Evolutionary conservation across 2,113 vertebrate genomes (phyloP).

Genomic region (Chascanopsetta lugubris): DNA sequence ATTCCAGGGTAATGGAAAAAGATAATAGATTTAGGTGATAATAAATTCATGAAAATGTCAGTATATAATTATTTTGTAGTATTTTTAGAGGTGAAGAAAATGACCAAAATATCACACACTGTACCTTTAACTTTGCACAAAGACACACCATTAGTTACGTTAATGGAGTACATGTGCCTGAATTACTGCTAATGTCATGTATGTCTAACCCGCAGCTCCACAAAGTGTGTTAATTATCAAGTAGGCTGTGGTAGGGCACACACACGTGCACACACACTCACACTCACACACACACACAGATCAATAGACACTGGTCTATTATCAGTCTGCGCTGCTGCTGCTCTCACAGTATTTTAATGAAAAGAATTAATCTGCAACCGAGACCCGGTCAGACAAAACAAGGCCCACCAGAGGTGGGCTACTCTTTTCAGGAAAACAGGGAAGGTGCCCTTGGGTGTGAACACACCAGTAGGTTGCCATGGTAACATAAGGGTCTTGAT

Average conservation of each 20-base stretch:
- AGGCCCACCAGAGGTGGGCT: constrained; percentile 2
- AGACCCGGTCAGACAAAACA: constrained; percentile 37
- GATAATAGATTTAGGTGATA: too few species aligned
- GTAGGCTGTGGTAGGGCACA: constrained; percentile 46
- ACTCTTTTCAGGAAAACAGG: constrained; percentile 2
- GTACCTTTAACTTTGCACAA: too few species aligned
- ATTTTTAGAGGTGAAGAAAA: too few species aligned
- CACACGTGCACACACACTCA: too few species aligned
- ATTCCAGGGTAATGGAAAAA: too few species aligned
- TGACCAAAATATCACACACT: too few species aligned
- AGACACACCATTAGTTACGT: too few species aligned
- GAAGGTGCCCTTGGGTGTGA: neutral
- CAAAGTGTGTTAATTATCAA: constrained; percentile 66
- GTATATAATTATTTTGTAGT: too few species aligned
- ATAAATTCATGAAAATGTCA: too few species aligned
- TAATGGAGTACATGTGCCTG: constrained; percentile 4
- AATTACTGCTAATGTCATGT: too few species aligned
- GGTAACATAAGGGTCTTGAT: neutral
- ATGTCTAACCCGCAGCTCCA: too few species aligned
- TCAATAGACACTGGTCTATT: constrained; percentile 70
- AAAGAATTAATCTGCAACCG: constrained; percentile 57
- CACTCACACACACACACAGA: too few species aligned
- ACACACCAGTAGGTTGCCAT: neutral
- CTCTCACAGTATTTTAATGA: constrained; percentile 60
- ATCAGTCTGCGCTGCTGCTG: constrained; percentile 57